Conservation (phyloP, 2,888 invertebrate species). For the Nomada lathburiana region DNA sequence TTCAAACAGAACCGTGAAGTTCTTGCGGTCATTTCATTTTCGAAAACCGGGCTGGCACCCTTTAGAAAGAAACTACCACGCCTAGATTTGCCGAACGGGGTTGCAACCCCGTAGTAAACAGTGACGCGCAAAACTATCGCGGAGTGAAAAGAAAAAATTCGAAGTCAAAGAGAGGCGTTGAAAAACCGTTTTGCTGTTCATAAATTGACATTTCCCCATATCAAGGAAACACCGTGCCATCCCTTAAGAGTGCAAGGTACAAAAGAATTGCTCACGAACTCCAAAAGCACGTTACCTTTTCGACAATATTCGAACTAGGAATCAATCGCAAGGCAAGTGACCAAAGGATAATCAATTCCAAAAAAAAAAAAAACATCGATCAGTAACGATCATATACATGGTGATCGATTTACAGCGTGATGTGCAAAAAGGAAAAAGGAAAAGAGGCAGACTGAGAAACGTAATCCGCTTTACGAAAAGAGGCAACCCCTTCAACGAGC, state of each 20-base stretch:
- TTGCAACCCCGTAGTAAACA: slow-evolving; percentile 69
- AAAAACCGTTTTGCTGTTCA: slow-evolving; percentile 29
- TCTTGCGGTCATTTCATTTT: slow-evolving; percentile 52
- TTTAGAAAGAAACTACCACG: slow-evolving; percentile 49
- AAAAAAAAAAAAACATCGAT: slow-evolving; percentile 50
- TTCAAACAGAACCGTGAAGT: slow-evolving; percentile 33
- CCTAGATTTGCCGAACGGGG: slow-evolving; percentile 58
- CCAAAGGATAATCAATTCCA: not conserved
- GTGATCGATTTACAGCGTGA: slow-evolving; percentile 29
- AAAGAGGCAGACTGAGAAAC: slow-evolving; percentile 60
- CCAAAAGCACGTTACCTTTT: too few species aligned
- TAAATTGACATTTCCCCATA: not conserved
- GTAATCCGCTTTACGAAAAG: slow-evolving; percentile 83
- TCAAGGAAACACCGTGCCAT: not conserved
- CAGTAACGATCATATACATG: slow-evolving; percentile 20
- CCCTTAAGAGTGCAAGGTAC: not conserved
- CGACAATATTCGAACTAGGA: not conserved
- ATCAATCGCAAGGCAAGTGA: not conserved
- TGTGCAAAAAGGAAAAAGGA: slow-evolving; percentile 9
- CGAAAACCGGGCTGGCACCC: slow-evolving; percentile 50
- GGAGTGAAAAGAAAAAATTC: slow-evolving; percentile 32
- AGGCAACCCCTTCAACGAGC: slow-evolving; percentile 82
- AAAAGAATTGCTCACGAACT: too few species aligned
- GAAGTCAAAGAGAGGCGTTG: slow-evolving; percentile 19
- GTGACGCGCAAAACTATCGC: slow-evolving; percentile 71